These are phyloP conservation scores for Spodoptera frugiperda DNA, from an alignment of 1,140 invertebrate species.

Conservation along the genomic window DNA sequence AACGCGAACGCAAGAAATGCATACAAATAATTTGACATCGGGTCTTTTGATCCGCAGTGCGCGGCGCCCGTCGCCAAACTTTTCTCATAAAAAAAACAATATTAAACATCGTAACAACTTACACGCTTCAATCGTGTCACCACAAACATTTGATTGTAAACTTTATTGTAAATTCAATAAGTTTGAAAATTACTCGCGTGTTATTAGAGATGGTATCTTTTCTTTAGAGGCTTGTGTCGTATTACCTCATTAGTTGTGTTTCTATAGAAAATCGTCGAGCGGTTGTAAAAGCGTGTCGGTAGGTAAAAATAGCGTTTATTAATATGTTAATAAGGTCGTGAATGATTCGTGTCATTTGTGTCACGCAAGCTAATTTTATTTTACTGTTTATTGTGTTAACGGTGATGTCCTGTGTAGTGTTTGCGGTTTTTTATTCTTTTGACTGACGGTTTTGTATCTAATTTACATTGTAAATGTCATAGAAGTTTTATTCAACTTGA, in stretches of 20 bases:
- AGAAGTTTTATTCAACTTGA: no score
- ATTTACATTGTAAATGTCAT: no score
- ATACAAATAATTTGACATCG: conserved; percentile 1
- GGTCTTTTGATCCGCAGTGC: conserved; percentile 3
- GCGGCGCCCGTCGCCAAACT: conserved; percentile 12
- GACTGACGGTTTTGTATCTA: no score
- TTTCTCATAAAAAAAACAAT: conserved; percentile 29
- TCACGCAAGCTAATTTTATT: neutral
- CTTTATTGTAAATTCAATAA: neutral
- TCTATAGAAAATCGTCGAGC: neutral
- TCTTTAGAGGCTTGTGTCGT: neutral
- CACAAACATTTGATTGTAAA: neutral
- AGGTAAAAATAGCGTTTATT: neutral
- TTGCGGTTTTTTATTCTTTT: no score
- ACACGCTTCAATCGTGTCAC: neutral
- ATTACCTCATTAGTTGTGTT: neutral
- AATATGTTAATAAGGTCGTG: neutral
- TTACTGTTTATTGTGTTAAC: neutral
- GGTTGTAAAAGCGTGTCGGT: neutral
- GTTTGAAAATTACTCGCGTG: neutral
- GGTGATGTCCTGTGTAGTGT: neutral
- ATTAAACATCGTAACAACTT: conserved; percentile 8
- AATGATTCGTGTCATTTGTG: neutral
- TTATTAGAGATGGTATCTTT: neutral
- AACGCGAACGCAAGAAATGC: neutral